phyloP scores from a whole-genome alignment of 2,113 vertebrate genomes.

The Noctilio leporinus region DNA sequence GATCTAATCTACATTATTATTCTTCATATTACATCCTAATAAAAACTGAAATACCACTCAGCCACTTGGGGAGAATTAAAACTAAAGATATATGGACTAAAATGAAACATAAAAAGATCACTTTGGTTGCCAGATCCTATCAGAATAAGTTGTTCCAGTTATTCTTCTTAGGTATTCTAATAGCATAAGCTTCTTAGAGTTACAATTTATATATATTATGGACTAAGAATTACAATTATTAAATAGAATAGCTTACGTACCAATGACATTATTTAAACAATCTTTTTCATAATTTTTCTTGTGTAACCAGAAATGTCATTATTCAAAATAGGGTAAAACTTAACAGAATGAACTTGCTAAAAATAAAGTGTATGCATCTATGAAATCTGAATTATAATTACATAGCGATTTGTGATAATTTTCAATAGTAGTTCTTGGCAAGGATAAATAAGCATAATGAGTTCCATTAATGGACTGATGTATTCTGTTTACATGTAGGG shows the following conservation, averaged over 20 bases:
- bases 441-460: conserved; percentile 59
- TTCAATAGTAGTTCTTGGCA: conserved; percentile 54
- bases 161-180: not conserved
- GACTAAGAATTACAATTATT: conserved; percentile 33
- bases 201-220: not conserved
- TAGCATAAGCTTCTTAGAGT: not conserved
- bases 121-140: not conserved
- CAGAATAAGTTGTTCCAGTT: not conserved
- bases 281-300: conserved; percentile 53
- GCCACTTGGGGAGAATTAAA: conserved; percentile 30
- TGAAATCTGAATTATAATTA: conserved; percentile 67
- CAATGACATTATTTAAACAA: conserved; percentile 20
- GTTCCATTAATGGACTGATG: not conserved
- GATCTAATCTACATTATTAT: conserved; percentile 24
- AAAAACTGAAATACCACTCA: conserved; percentile 40
- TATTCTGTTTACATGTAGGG: not conserved
- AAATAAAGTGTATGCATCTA: conserved; percentile 49
- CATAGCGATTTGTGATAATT: conserved; percentile 54
- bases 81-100: not conserved
- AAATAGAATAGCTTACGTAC: conserved; percentile 6
- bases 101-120: not conserved
- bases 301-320: conserved; percentile 3
- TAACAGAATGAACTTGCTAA: conserved; percentile 62
- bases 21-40: conserved; percentile 43
- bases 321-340: conserved; percentile 45